phyloP scores from a whole-genome alignment of 2,113 vertebrate genomes.

The Stegostoma tigrinum region DNA sequence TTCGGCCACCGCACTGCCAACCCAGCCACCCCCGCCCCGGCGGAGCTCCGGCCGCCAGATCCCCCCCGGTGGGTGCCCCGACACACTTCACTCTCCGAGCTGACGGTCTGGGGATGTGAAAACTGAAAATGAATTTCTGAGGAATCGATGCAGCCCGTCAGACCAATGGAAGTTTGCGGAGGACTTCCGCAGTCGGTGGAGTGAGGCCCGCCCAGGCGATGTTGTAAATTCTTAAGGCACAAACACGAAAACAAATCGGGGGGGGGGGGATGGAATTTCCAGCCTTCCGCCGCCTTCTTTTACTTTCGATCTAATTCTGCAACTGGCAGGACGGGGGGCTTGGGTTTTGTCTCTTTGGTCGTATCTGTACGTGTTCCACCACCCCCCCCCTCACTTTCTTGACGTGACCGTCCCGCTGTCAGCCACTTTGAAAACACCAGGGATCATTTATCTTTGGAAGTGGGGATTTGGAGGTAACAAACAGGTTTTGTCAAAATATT shows the following conservation, averaged over 20 bases:
- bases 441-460: conserved; percentile 28
- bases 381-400: conserved; percentile 46
- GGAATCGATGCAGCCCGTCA: conserved; percentile 49
- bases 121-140: conserved; percentile 71
- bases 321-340: conserved; percentile 57
- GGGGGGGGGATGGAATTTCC: conserved; percentile 72
- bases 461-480: conserved; percentile 16
- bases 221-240: conserved; percentile 40
- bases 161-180: conserved; percentile 50
- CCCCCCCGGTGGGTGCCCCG: not conserved
- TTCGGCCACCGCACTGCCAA: no score
- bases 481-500: not conserved
- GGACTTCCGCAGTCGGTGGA: conserved; percentile 40
- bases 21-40: no score
- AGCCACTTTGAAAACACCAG: conserved; percentile 1
- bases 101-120: conserved; percentile 68
- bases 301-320: conserved; percentile 87
- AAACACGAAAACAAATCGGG: conserved; percentile 58
- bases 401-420: conserved; percentile 9
- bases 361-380: not conserved
- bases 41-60: no score
- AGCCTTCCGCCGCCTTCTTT: conserved; percentile 82
- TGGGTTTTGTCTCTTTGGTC: conserved; percentile 48
- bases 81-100: not conserved
- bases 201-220: not conserved